A percentile compares a stretch with the other conserved stretches of the same genome.
Evolutionary conservation across 2,113 vertebrate genomes (phyloP).

Genomic region (Sterna hirundo): DNA sequence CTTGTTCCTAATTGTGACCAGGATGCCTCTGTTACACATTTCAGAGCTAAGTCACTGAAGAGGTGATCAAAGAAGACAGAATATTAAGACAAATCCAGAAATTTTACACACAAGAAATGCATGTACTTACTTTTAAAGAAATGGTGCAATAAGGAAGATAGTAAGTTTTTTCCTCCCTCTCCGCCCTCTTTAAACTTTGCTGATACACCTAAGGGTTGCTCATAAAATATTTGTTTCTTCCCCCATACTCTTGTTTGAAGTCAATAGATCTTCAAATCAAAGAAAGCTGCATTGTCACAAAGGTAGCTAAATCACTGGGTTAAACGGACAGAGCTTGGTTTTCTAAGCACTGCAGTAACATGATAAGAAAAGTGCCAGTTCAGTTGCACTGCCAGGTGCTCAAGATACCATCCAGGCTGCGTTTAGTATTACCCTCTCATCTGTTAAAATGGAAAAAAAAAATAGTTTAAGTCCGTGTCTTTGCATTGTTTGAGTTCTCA

Average conservation of each 20-base stretch:
- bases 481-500: fast-evolving
- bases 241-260: background rate
- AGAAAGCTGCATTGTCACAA: background rate
- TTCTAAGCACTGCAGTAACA: background rate
- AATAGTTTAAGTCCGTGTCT: background rate
- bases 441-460: background rate
- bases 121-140: background rate
- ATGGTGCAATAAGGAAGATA: background rate
- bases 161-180: fast-evolving
- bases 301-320: background rate
- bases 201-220: background rate
- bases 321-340: background rate
- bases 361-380: background rate
- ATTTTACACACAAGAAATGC: background rate
- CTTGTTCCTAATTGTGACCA: background rate
- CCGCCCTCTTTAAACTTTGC: background rate
- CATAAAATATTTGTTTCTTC: background rate
- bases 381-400: background rate
- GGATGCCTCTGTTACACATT: background rate
- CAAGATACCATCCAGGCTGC: background rate
- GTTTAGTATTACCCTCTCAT: background rate
- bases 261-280: background rate
- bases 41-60: background rate
- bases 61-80: background rate
- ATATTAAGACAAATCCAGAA: background rate